phyloP scores from a whole-genome alignment of 2,888 invertebrate genomes.

The Drosophila emarginata region DNA sequence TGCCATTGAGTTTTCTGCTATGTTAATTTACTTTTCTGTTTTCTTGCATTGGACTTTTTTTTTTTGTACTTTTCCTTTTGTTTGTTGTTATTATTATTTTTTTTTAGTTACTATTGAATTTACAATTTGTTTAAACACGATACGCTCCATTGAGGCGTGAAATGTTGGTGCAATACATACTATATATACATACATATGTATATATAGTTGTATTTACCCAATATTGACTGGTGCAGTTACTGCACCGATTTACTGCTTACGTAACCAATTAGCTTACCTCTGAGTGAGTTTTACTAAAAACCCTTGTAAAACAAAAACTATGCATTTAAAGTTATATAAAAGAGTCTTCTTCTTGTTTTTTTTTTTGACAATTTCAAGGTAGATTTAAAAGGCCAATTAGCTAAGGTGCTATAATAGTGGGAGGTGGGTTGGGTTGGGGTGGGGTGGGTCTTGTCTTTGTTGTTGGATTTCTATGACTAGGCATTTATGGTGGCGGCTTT shows the following conservation, averaged over 20 bases:
- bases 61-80: slow-evolving; percentile 16
- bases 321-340: not conserved
- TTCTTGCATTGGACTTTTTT: slow-evolving; percentile 26
- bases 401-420: not conserved
- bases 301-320: not conserved
- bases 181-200: slow-evolving; percentile 19
- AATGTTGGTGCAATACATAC: slow-evolving; percentile 61
- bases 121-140: slow-evolving; percentile 46
- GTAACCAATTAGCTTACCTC: slow-evolving; percentile 1
- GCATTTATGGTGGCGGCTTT: slow-evolving; percentile 29
- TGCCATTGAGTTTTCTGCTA: slow-evolving; percentile 16
- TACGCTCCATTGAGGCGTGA: slow-evolving; percentile 71
- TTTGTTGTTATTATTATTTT: not conserved
- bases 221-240: slow-evolving; percentile 6
- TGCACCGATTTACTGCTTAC: not conserved
- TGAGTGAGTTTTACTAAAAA: not conserved
- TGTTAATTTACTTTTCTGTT: slow-evolving; percentile 13
- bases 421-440: not conserved
- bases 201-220: slow-evolving; percentile 26
- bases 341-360: slow-evolving; percentile 7
- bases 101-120: slow-evolving; percentile 12
- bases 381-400: slow-evolving; percentile 27
- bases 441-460: not conserved
- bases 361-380: slow-evolving; percentile 33
- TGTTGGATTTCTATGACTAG: not conserved